Evolutionary conservation across 2,888 invertebrate genomes (phyloP), one percentile per base, ranked within the genome.

Genomic region (Drosophila helvetica): DNA sequence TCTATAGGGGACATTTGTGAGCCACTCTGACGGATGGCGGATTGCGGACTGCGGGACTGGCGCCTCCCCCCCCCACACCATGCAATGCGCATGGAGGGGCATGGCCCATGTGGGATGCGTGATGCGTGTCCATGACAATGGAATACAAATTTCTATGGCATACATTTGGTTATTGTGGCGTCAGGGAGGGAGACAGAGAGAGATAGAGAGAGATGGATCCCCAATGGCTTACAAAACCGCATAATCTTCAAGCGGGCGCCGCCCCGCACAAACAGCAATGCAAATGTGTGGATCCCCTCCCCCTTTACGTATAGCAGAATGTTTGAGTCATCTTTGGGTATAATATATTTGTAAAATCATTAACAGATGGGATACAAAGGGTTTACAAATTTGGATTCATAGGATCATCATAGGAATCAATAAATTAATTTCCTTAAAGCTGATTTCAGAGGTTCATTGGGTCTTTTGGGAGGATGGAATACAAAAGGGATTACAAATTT

Each of bases 111-210:
- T 38, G 38, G n/a, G 38, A 38, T 38, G 38, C 38, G 38, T 67
- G 51, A 46, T 77, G 85, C 77, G 87, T 81, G 82, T 71, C 72
- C 68, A 64, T 71, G 73, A 82, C 82, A 82, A 87, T 87, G 77
- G 69, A 71, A 64, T 54, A 42, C 59, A 61, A 70, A 75, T 79
- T 85, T 85, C 71, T 74, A 64, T 75, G 75, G 79, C 75, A 79
- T 72, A 59, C 59, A 79, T 85, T 79, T 74, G 62, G 48, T 43
- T 56, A 50, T 66, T 7, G 38, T n/a, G n/a, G 38, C 1, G 2
- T 7, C 27, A 27, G 15, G 38, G n/a, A 15, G 15, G 0, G 33
- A 1, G 38, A 38, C 1, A 38, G 15, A 7, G 38, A 38, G 33
- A 3, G 3, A 33, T 12, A 30, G 30, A 5, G 33, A 1, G 33